A percentile compares a stretch with the other conserved stretches of the same genome.
These are phyloP conservation scores for Acanthiza pusilla DNA, from an alignment of 2,797 vertebrate species.

Conservation along the genomic window DNA sequence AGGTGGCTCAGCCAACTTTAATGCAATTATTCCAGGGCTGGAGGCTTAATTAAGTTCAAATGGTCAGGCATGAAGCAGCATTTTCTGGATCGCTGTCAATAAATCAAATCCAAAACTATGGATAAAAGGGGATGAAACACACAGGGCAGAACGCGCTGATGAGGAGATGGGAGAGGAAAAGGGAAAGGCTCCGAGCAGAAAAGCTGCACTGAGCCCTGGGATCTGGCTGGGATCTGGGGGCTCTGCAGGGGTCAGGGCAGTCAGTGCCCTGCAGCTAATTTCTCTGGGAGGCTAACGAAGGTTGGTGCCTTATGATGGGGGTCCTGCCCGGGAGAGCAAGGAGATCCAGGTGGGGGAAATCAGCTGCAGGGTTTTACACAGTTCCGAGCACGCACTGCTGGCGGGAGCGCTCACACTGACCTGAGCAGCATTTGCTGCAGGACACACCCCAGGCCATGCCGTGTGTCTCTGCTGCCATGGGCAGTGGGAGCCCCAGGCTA, in stretches of 20 bases:
- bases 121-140: background rate
- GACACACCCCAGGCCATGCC: rapidly evolving
- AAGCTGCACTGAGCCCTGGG: background rate
- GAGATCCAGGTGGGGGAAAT: background rate
- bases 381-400: rapidly evolving
- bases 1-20: slow-evolving; percentile 7
- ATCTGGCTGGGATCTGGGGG: background rate
- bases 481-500: background rate
- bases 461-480: rapidly evolving
- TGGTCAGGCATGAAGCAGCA: background rate
- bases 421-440: rapidly evolving
- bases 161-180: background rate
- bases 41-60: slow-evolving; percentile 50
- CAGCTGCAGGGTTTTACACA: rapidly evolving
- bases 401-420: background rate
- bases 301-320: rapidly evolving
- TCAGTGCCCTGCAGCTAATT: background rate
- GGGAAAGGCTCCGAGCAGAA: background rate
- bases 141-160: background rate
- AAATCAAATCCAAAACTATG: background rate
- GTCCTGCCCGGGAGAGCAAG: background rate
- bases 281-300: background rate
- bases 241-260: background rate
- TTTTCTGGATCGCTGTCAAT: slow-evolving; percentile 25
- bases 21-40: slow-evolving; percentile 28